A percentile compares a stretch with the other conserved stretches of the same genome.
Conservation (phyloP, 2,888 invertebrate genomes). For the Drosophila pegasa region DNA sequence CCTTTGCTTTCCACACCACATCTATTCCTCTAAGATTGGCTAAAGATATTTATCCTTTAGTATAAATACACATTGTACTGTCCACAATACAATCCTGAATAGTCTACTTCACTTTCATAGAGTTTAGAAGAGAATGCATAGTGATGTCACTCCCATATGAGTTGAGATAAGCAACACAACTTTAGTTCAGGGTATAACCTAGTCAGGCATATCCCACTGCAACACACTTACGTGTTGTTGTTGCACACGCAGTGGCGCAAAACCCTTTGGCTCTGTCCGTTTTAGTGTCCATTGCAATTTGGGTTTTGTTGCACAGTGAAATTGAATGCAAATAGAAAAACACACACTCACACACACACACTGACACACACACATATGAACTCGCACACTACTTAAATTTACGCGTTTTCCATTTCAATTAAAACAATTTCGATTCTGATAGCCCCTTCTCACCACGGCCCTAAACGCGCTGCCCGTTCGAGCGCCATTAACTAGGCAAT, state of each 20-base stretch:
- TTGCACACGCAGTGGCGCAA: not conserved
- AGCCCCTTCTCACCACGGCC: slow-evolving; percentile 43
- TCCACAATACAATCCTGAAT: no score
- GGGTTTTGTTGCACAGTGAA: slow-evolving; percentile 74
- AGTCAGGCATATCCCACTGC: not conserved
- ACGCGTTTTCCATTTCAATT: slow-evolving; percentile 78
- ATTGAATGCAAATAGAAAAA: slow-evolving; percentile 79
- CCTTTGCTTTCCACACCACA: no score
- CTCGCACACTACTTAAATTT: slow-evolving; percentile 69
- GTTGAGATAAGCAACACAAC: no score
- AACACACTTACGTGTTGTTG: not conserved
- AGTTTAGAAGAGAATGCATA: no score
- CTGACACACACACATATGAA: slow-evolving; percentile 13
- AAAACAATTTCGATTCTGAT: slow-evolving; percentile 68
- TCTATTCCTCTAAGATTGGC: no score
- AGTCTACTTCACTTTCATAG: no score
- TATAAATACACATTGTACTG: no score
- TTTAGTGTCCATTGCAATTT: slow-evolving; percentile 75
- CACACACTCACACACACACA: slow-evolving; percentile 25
- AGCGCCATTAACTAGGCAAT: slow-evolving; percentile 72
- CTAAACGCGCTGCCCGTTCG: slow-evolving; percentile 12
- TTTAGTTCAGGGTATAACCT: not conserved
- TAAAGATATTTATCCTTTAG: no score
- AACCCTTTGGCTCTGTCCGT: slow-evolving; percentile 13
- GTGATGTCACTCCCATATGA: no score